Evolutionary conservation across 2,113 vertebrate species (phyloP).

Genomic region (Microtus pennsylvanicus): DNA sequence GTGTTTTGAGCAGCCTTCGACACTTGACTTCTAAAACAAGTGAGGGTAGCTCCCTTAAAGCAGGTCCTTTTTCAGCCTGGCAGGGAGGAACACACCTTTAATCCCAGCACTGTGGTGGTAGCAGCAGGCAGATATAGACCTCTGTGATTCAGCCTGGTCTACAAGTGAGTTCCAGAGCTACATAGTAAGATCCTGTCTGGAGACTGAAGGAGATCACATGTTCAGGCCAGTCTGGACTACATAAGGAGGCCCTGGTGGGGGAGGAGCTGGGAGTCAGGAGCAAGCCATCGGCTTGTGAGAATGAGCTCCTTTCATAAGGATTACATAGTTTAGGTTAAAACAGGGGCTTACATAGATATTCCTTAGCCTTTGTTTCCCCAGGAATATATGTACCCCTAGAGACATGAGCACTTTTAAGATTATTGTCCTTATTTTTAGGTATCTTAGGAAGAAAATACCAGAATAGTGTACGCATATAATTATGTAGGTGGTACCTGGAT

Average conservation of each 20-base stretch:
- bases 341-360: neutral
- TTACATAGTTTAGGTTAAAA: conserved; percentile 23
- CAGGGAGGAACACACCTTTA: neutral
- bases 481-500: neutral
- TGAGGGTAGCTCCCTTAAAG: conserved; percentile 35
- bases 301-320: neutral
- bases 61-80: neutral
- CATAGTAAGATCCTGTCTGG: neutral
- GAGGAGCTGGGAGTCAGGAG: too few relatives aligned
- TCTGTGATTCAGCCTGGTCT: neutral
- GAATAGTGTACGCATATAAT: neutral
- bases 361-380: neutral
- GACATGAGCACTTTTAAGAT: neutral
- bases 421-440: conserved; percentile 6
- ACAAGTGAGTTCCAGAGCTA: neutral
- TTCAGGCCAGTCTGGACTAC: neutral
- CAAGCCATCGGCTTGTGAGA: neutral
- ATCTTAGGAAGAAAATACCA: neutral
- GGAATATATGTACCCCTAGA: neutral
- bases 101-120: neutral
- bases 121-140: neutral
- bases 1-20: neutral
- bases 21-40: conserved; percentile 14
- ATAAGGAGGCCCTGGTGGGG: neutral
- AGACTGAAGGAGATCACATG: neutral